phyloP scores from a whole-genome alignment of 2,888 invertebrate genomes.

The Myopa testacea region DNA sequence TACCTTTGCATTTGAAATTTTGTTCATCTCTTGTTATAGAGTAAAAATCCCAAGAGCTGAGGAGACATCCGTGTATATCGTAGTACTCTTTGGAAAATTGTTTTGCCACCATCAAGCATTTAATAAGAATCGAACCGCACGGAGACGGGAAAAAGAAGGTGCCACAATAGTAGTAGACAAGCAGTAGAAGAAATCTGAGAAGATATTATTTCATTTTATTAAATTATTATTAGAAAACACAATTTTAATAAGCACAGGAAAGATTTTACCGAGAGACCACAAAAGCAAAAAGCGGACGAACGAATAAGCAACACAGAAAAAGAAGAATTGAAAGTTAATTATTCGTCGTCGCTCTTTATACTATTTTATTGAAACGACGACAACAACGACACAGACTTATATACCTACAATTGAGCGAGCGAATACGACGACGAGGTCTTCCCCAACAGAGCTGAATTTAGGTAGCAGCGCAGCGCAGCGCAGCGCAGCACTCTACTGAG shows the following conservation, averaged over 20 bases:
- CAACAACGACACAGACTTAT: neutral
- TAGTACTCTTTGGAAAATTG: neutral
- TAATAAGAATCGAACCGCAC: neutral
- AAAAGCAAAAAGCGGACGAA: conserved; percentile 9
- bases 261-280: conserved; percentile 18
- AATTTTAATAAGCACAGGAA: conserved; percentile 11
- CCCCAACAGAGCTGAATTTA: conserved; percentile 22
- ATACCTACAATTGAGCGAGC: conserved; percentile 20
- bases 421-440: conserved; percentile 15
- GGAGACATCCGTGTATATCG: no score
- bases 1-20: neutral
- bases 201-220: neutral
- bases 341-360: conserved; percentile 20
- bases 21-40: neutral
- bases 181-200: neutral
- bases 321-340: conserved; percentile 44
- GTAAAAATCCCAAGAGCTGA: neutral
- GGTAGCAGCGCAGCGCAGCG: neutral
- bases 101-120: neutral
- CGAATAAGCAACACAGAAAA: conserved; percentile 27
- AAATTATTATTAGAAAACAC: neutral
- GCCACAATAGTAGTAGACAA: neutral
- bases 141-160: neutral
- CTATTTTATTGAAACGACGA: neutral
- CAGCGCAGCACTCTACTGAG: neutral